phyloP scores from a whole-genome alignment of 2,113 vertebrate species.

The Anoplopoma fimbria region DNA sequence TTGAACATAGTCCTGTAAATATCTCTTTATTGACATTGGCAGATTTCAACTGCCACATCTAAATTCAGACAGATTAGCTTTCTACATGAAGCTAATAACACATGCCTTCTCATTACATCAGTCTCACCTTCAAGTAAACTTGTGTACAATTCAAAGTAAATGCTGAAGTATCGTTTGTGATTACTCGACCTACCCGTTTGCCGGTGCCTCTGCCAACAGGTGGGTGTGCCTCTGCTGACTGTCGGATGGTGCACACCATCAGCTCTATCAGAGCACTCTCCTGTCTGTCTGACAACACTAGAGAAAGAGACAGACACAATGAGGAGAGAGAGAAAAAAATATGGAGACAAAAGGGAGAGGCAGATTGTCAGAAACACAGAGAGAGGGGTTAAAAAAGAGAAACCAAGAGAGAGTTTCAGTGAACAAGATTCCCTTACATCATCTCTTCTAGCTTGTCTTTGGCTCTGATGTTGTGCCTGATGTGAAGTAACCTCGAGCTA shows the following conservation, averaged over 20 bases:
- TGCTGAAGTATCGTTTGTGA: background rate
- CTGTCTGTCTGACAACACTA: constrained; percentile 96
- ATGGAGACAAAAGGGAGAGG: background rate
- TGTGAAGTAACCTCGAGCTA: background rate
- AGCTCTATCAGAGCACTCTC: constrained; percentile 98
- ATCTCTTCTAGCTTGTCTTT: constrained; percentile 9
- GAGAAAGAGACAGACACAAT: background rate
- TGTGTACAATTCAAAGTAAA: background rate
- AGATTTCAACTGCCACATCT: background rate
- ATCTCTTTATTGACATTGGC: background rate
- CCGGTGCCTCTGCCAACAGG: constrained; percentile 98
- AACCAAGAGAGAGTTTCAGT: constrained; percentile 21
- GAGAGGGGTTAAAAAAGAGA: background rate
- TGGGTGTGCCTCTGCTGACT: constrained; percentile 97
- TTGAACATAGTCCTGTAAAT: background rate
- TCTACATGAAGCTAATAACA: background rate
- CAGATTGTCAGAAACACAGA: constrained; percentile 1
- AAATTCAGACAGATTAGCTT: background rate
- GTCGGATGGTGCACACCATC: constrained; percentile 96
- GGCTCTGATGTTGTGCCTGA: background rate
- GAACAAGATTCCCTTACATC: constrained; percentile 31
- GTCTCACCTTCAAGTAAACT: background rate
- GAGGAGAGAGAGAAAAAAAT: background rate
- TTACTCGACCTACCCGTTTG: constrained; percentile 87
- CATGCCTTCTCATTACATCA: background rate